Base-by-base conservation (phyloP, 2,797 vertebrate genomes). In the Margarornis squamiger region DNA sequence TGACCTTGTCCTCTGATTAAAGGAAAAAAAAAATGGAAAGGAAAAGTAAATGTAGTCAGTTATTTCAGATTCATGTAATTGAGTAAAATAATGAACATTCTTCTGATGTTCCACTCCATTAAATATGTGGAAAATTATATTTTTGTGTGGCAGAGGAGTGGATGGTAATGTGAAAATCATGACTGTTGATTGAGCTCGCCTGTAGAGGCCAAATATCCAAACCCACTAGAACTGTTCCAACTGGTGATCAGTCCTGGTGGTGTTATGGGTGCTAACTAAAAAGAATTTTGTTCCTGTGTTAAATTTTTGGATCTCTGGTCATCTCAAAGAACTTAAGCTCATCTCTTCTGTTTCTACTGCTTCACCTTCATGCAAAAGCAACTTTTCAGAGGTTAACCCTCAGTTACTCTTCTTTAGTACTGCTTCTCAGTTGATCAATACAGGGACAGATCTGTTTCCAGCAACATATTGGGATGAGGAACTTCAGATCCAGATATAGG, bases 361-460 rank as follows among this genome's bases (percentile, higher is more conserved):
- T 92, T 94, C 84, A 89, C 57, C 78, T 94, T 93, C 85, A 85
- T 70, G 89, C 81, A 89, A 91, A 95, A 75, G 38, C 77, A 95
- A 61, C 62, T 95, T 79, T 79, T 89, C 81, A 93, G 81, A 94
- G 86, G 88, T 94, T 96, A 93, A 95, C 67, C 79, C 81, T 92
- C 86, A 85, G 71, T 96, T 95, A 91, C 57, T 96, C 65, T 91
- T 83, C 93, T 88, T 77, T 91, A 96, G 87, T 94, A 70, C 87
- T 94, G 75, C 92, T 90, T 90, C 94, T 94, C 90, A 91, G 76
- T 92, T 97, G 91, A 95, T 92, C 88, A 92, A 14, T 91, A 43
- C 2, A 5, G 94, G 92, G 85, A 92, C 76, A 91, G 70, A 95
- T 96, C 79, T 96, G 79, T 88, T 96, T 93, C 82, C 82, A 80